Percentiles rank a stretch among this genome's conserved stretches.
Evolutionary conservation across 2,113 vertebrate species (phyloP).

Genomic region (Phodopus roborovskii): DNA sequence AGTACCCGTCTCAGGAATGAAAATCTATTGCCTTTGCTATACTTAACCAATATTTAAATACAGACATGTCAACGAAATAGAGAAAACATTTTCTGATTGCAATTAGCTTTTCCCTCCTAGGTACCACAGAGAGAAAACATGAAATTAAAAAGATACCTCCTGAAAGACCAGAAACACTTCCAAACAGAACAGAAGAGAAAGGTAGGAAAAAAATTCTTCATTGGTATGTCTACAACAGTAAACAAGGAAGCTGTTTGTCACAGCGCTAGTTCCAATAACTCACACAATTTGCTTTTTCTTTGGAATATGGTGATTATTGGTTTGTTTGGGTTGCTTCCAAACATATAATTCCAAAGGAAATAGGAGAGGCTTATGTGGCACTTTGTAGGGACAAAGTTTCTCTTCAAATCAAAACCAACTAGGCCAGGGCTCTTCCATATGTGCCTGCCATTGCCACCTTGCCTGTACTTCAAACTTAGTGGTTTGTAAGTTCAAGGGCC

Average conservation of each 20-base stretch:
- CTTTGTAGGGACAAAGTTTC: neutral
- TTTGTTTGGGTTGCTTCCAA: conserved; percentile 58
- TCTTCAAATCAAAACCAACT: conserved; percentile 49
- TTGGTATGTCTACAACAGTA: conserved; percentile 35
- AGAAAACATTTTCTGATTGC: conserved; percentile 56
- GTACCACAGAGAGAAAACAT: conserved; percentile 92
- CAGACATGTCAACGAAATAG: conserved; percentile 1
- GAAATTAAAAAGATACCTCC: conserved; percentile 96
- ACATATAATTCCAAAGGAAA: conserved; percentile 44
- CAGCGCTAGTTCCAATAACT: neutral
- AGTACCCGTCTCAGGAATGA: neutral
- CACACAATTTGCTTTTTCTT: conserved; percentile 59
- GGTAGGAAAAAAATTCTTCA: conserved; percentile 87
- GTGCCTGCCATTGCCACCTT: neutral
- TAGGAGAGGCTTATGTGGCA: conserved; percentile 2
- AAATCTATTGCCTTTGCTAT: conserved; percentile 44
- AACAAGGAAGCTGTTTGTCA: neutral
- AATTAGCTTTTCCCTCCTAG: conserved; percentile 76
- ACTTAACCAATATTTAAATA: conserved; percentile 59
- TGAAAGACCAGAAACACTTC: conserved; percentile 94
- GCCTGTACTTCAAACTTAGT: neutral
- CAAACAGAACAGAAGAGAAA: conserved; percentile 94
- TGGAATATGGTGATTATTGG: conserved; percentile 27
- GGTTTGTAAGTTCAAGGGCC: neutral
- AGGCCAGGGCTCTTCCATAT: neutral